Evolutionary conservation across 2,113 vertebrate genomes (phyloP).

Genomic region (Austrofundulus limnaeus): DNA sequence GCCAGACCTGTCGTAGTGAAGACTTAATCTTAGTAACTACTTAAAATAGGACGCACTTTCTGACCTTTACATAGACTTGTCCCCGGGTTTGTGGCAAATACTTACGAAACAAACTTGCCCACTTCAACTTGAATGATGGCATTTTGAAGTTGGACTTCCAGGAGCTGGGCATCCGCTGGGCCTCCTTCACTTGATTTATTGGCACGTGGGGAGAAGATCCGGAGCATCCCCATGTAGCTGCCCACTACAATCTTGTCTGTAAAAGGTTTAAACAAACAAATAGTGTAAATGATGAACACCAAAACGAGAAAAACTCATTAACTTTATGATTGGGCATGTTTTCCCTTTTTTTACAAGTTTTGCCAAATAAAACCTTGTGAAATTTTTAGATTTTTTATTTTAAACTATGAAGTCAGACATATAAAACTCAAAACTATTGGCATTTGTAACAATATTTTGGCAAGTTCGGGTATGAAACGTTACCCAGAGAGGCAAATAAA

Average conservation of each 20-base stretch:
- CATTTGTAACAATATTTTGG: too few relatives aligned
- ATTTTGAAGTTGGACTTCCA: conserved; percentile 89
- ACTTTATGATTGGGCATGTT: neutral
- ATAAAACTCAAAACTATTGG: too few relatives aligned
- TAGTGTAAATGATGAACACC: neutral
- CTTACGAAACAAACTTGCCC: conserved; percentile 99
- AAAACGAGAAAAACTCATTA: neutral
- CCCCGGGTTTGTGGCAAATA: conserved; percentile 37
- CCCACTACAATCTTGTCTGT: conserved; percentile 95
- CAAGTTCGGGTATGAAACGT: too few relatives aligned
- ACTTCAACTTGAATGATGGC: conserved; percentile 93
- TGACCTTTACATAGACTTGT: neutral
- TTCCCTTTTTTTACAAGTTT: too few relatives aligned
- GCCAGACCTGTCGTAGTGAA: too few relatives aligned
- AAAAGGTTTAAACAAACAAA: conserved; percentile 9
- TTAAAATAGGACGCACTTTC: neutral
- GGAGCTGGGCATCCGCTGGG: conserved; percentile 85
- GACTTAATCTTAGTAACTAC: neutral
- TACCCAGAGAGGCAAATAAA: too few relatives aligned
- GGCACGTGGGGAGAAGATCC: conserved; percentile 87
- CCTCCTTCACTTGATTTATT: conserved; percentile 80
- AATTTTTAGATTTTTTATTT: too few relatives aligned
- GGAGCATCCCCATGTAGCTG: conserved; percentile 91
- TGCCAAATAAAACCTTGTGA: too few relatives aligned
- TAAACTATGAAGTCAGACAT: too few relatives aligned